Conservation (phyloP, 2,888 invertebrate species). For the Heliconius aoede region DNA sequence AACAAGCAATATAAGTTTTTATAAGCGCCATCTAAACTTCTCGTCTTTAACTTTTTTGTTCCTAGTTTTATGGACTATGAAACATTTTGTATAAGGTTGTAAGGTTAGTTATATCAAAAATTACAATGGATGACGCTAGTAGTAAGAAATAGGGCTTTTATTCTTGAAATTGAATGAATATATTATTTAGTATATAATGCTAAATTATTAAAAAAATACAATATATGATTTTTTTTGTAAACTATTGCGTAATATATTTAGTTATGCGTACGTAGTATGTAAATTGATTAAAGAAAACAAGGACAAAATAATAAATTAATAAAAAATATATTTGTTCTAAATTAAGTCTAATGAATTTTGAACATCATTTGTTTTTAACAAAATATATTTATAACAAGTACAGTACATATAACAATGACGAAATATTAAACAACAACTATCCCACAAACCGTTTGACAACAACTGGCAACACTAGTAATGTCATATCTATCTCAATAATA, state of each 20-base stretch:
- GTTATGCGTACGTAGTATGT: too few species aligned
- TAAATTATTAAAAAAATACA: neutral
- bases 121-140: conserved; percentile 15
- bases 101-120: neutral
- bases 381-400: too few species aligned
- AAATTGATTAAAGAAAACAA: too few species aligned
- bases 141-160: neutral
- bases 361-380: neutral
- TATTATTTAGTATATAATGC: neutral
- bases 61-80: too few species aligned
- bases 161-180: neutral
- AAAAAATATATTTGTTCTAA: too few species aligned
- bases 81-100: neutral
- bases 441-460: neutral
- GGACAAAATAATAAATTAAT: too few species aligned
- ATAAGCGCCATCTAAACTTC: conserved; percentile 8
- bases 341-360: too few species aligned
- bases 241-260: too few species aligned
- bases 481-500: neutral
- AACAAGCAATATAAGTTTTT: too few species aligned
- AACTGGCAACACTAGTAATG: conserved; percentile 9
- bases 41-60: neutral
- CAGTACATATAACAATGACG: neutral
- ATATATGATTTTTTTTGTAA: too few species aligned
- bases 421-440: neutral